A percentile compares a stretch with the other conserved stretches of the same genome.
Evolutionary conservation across 2,797 vertebrate genomes (phyloP).

Genomic region (Gobionotothen gibberifrons): DNA sequence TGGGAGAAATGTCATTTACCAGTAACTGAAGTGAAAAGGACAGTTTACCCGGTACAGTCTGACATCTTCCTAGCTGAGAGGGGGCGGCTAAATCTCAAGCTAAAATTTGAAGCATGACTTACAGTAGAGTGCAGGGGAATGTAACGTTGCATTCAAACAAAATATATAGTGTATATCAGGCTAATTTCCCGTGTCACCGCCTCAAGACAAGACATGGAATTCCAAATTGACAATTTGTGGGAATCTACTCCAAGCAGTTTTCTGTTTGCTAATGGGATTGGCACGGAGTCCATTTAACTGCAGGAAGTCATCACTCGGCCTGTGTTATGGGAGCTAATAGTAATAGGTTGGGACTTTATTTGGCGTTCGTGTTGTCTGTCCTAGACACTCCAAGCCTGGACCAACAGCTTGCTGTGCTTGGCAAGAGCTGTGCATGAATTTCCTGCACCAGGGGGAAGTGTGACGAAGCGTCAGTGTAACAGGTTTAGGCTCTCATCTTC

Average conservation of each 20-base stretch:
- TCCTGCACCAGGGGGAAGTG: conserved; percentile 42
- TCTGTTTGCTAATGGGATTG: conserved; percentile 22
- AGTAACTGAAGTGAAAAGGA: conserved; percentile 52
- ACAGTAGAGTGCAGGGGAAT: conserved; percentile 17
- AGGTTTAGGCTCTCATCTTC: conserved; percentile 21
- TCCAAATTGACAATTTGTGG: conserved; percentile 7
- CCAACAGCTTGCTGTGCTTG: conserved; percentile 55
- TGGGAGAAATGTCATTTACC: conserved; percentile 29
- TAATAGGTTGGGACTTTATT: conserved; percentile 42
- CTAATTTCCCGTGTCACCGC: background rate
- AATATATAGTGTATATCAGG: background rate
- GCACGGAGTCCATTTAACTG: background rate
- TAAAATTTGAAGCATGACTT: background rate
- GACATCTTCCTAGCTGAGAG: conserved; percentile 20
- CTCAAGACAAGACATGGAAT: background rate
- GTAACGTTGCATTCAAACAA: background rate
- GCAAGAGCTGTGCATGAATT: conserved; percentile 34
- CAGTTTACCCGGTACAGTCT: conserved; percentile 9
- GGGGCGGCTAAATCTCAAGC: background rate
- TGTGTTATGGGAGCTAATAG: conserved; percentile 1
- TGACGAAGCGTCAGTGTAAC: conserved; percentile 29
- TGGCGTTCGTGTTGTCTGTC: conserved; percentile 20
- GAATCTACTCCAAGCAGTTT: conserved; percentile 1
- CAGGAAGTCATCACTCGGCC: conserved; percentile 26
- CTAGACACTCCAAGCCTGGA: conserved; percentile 22